Percentiles rank a stretch among this genome's conserved stretches.
Evolutionary conservation across 2,888 invertebrate species (phyloP).

Genomic region (Patella depressa): DNA sequence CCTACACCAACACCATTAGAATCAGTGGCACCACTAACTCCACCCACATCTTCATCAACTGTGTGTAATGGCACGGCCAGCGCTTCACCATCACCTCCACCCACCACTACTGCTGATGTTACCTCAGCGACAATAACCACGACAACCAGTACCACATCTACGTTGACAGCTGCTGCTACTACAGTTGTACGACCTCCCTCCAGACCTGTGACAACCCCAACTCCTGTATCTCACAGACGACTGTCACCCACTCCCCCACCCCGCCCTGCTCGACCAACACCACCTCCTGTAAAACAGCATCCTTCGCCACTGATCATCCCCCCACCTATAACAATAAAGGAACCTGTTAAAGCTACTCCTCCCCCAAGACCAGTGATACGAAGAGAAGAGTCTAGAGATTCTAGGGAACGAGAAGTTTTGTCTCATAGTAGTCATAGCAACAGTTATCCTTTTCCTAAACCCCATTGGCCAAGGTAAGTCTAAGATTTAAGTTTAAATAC

Average conservation of each 20-base stretch:
- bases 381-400: conserved; percentile 33
- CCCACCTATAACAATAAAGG: conserved; percentile 75
- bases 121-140: conserved; percentile 26
- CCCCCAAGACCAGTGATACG: conserved; percentile 21
- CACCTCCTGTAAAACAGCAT: conserved; percentile 69
- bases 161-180: conserved; percentile 18
- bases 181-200: conserved; percentile 25
- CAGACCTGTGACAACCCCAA: conserved; percentile 31
- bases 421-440: conserved; percentile 10
- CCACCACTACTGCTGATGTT: conserved; percentile 20
- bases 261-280: conserved; percentile 39
- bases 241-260: conserved; percentile 73
- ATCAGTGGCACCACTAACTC: conserved; percentile 13
- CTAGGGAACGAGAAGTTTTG: neutral
- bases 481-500: too few species aligned
- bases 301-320: conserved; percentile 74
- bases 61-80: conserved; percentile 21
- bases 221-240: conserved; percentile 71
- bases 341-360: conserved; percentile 39
- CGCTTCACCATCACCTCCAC: conserved; percentile 19
- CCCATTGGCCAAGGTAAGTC: conserved; percentile 2
- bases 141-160: conserved; percentile 23
- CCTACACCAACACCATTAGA: conserved; percentile 1
- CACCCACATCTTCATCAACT: conserved; percentile 20
- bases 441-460: conserved; percentile 8